These are phyloP conservation scores for Fregetta grallaria DNA, from an alignment of 2,113 vertebrate species.

Conservation along the genomic window DNA sequence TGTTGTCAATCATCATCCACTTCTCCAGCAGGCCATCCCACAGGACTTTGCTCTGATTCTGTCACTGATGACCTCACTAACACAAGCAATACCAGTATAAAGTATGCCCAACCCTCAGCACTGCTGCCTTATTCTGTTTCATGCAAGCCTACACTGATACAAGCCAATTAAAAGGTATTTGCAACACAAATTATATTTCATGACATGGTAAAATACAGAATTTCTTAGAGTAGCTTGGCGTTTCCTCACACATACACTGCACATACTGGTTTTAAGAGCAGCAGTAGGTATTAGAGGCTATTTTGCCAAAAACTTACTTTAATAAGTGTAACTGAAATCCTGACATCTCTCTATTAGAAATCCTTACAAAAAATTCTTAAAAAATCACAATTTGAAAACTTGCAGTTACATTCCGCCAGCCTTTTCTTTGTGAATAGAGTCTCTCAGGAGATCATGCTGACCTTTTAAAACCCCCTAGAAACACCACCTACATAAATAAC, in stretches of 20 bases:
- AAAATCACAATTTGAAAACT: neutral
- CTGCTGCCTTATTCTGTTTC: neutral
- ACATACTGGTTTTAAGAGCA: neutral
- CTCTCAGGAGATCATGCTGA: conserved; percentile 61
- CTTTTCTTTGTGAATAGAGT: conserved; percentile 28
- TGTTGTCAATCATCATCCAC: neutral
- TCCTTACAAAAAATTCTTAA: neutral
- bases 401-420: neutral
- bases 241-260: neutral
- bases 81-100: neutral
- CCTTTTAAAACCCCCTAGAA: conserved; percentile 76
- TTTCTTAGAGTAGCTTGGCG: rapidly evolving
- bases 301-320: neutral
- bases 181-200: neutral
- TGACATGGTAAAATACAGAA: neutral
- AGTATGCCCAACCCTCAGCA: rapidly evolving
- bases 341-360: neutral
- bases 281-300: neutral
- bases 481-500: conserved; percentile 80
- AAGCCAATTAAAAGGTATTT: neutral
- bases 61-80: neutral
- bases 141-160: neutral
- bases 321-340: neutral
- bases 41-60: neutral
- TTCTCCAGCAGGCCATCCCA: neutral